A percentile compares a stretch with the other conserved stretches of the same genome.
phyloP scores from a whole-genome alignment of 35 echinoderm and acorn worm genomes.

The Lytechinus pictus region DNA sequence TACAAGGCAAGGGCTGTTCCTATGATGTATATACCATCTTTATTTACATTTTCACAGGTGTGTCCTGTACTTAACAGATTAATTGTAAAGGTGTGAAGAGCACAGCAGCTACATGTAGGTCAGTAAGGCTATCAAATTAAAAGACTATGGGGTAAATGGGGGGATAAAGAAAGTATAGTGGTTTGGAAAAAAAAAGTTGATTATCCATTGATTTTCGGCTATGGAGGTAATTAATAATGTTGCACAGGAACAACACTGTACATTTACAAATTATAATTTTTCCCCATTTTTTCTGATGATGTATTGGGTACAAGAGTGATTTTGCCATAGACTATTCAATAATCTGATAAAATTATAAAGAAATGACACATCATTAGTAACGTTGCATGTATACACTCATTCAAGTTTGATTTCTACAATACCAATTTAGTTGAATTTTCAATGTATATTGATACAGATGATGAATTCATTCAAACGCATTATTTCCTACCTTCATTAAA shows the following conservation, averaged over 20 bases:
- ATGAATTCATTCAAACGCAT: not conserved
- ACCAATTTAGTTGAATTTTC: not conserved
- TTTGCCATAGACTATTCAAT: no score
- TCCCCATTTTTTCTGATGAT: no score
- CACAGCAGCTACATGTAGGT: not conserved
- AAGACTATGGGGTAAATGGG: not conserved
- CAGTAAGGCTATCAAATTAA: not conserved
- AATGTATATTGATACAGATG: not conserved
- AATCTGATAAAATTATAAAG: no score
- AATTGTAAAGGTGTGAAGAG: not conserved
- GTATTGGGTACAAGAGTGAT: no score
- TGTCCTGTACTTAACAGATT: not conserved
- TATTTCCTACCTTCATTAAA: not conserved
- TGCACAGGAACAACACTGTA: not conserved
- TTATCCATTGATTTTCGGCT: not conserved
- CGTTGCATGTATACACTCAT: not conserved
- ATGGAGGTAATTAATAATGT: not conserved
- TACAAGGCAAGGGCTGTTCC: not conserved
- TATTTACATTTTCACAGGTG: constrained; percentile 10
- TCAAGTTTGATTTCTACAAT: not conserved
- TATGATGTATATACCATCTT: not conserved
- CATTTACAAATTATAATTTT: not conserved
- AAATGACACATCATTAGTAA: no score
- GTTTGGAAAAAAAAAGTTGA: not conserved
- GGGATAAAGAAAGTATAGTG: not conserved